Evolutionary conservation across 2,113 vertebrate genomes (phyloP), one percentile per base, ranked within the genome.

Genomic region (Todiramphus saurophagus): DNA sequence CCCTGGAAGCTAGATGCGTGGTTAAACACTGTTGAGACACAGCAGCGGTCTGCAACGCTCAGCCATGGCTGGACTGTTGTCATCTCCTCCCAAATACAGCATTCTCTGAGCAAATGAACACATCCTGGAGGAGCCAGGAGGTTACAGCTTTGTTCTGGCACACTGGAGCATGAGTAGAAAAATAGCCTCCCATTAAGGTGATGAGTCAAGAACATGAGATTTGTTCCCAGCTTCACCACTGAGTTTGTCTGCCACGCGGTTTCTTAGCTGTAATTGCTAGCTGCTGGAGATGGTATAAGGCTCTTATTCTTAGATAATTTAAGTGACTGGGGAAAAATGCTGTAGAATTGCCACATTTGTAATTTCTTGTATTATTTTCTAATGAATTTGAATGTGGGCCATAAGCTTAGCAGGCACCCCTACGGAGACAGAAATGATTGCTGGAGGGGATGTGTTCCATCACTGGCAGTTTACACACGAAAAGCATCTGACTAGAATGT

Each of bases 21-120:
- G 41, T 68, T 60, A 5, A 79, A 48, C 17, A 1, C 30, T 39
- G 50, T 20, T 68, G 43, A 39, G 30, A 16, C 41, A 9, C 15
- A 4, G 9, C 0, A 0, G 64, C 25, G 20, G 39, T 37, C 60
- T 73, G 23, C 28, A 15, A 0, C 18, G 4, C 50, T 50, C 31
- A 2, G 50, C 1, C 37, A 7, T 13, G 50, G 37, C 25, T 72
- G 81, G 55, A 27, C 37, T 1, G 2, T 63, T 83, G 33, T 55
- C 30, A 46, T 9, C 55, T 69, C 62, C 82, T 77, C 58, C 63
- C 41, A 23, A 16, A 35, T 8, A 13, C 6, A 51, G 25, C 15
- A 28, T 80, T 62, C 81, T 58, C 21, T 66, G 63, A 93, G 63
- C 35, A 87, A 75, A 51, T 7, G 14, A 50, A n/a, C 23, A 10